Conservation (phyloP, 1,140 invertebrate genomes). For the Polyergus mexicanus region DNA sequence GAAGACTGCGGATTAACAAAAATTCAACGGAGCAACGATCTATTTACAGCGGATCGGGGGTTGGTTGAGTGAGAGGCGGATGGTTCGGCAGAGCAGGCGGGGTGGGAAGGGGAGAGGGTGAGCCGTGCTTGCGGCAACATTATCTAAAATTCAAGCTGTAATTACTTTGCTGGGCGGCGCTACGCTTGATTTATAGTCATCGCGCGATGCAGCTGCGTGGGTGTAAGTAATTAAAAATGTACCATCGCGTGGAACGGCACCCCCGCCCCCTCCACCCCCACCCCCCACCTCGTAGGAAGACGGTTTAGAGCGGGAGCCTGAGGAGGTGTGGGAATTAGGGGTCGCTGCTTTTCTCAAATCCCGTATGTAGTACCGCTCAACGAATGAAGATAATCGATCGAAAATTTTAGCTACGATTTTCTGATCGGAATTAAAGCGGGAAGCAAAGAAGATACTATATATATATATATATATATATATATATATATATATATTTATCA, state of each 20-base stretch:
- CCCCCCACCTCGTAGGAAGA: conserved; percentile 62
- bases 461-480: not conserved
- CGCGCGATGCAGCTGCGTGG: conserved; percentile 87
- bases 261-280: not conserved
- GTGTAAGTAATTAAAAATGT: conserved; percentile 88
- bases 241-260: conserved; percentile 86
- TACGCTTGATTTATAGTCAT: conserved; percentile 87
- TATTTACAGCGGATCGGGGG: conserved; percentile 76
- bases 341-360: conserved; percentile 71
- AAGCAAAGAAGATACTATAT: too few relatives aligned
- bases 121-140: conserved; percentile 87
- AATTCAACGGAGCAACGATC: conserved; percentile 40
- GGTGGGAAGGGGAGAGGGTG: conserved; percentile 68
- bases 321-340: conserved; percentile 67
- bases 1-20: conserved; percentile 55
- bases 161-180: conserved; percentile 87
- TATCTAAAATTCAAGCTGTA: conserved; percentile 88
- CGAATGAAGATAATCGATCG: conserved; percentile 59
- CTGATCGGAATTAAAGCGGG: conserved; percentile 3
- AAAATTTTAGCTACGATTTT: conserved; percentile 39
- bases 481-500: not conserved
- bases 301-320: conserved; percentile 70
- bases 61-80: conserved; percentile 63
- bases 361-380: conserved; percentile 59
- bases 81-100: conserved; percentile 52